Base-by-base conservation (phyloP, 2,888 invertebrate species). In the Terebella lapidaria region DNA sequence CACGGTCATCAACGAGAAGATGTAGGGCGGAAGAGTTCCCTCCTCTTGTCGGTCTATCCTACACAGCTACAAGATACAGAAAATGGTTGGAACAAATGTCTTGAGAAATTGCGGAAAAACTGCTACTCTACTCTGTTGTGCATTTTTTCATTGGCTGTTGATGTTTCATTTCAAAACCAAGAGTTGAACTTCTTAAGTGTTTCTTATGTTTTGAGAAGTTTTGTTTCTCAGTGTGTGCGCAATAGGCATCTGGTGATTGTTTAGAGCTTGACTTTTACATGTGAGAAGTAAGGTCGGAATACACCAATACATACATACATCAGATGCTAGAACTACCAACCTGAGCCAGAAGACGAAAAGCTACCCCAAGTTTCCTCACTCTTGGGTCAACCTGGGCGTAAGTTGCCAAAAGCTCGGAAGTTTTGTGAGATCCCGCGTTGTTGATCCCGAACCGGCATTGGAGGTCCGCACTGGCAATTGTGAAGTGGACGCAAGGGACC, bases 351-450 rank as follows among this genome's bases (percentile, higher is more conserved):
- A 78, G 69, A 56, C 73, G 71, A 61, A 78, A 74, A 5, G 66
- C 65, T 1, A 81, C 74, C 26, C 82, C 83, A 22, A 85, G 75
- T 51, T 73, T 67, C 3, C 66, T 63, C 2, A 84, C 84, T 54
- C 85, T 71, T 1, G 70, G 63, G 74, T 86, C 85, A 57, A 85
- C 79, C 30, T 74, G 67, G 22, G 81, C 72, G 68, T 86, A 86
- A 3, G 80, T 69, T 3, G 73, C 66, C 24, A 86, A 75, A 60
- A 86, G 75, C 51, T 75, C 67, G 1, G 85, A 84, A 66, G 85
- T 86, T 62, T 81, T 78, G 56, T 81, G 74, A 2, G 84, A 84
- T 2, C 68, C 61, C 3, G 70, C 69, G 64, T 76, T 78, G 60
- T 78, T 79, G 28, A 80, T 73, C 42, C 76, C 74, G 1, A 82